Evolutionary conservation across 2,113 vertebrate species (phyloP), one percentile per base, ranked within the genome.

Genomic region (Nestor notabilis): DNA sequence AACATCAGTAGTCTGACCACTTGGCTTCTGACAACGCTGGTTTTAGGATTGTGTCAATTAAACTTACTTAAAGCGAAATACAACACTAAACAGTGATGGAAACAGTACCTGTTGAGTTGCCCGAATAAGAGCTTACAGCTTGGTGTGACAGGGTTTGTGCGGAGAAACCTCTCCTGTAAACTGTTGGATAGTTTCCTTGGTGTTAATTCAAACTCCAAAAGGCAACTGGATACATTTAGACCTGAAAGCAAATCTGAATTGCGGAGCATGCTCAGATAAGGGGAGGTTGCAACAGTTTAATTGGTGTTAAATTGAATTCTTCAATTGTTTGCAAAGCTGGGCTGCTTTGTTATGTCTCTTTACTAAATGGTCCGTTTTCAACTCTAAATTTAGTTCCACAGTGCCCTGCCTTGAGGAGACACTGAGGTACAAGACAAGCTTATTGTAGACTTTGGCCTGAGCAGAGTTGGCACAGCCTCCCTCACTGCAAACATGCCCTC

Each of bases 161-260:
- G 4, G 35, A 64, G 49, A 50, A 75, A 11, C 17, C 19, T 58
- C 49, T 76, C 10, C 49, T 31, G 17, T 41, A 25, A 76, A 17
- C 6, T 8, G 74, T 7, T 18, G 37, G 3, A 58, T 35, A 46
- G 39, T 7, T 78, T n/a, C 44, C 17, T 39, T 31, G 24, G 47
- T 2, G 1, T 58, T n/a, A 24, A 74, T 13, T 55, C 0, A 2
- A 31, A n/a, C 24, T 56, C 3, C 1, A 23, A 29, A 55, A 37
- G 29, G 52, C 39, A 43, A 13, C 20, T 18, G 8, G 29, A 63
- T 80, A 37, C 37, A 2, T 44, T 56, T 27, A 56, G 27, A n/a
- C 12, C 60, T 17, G 60, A 19, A 46, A 64, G 64, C 50, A 35
- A 7, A n/a, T 13, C 56, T 21, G 12, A 65, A 37, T 8, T 18